A percentile compares a stretch with the other conserved stretches of the same genome.
Conservation (phyloP, 1,140 invertebrate genomes). For the Tetramorium simillimum region DNA sequence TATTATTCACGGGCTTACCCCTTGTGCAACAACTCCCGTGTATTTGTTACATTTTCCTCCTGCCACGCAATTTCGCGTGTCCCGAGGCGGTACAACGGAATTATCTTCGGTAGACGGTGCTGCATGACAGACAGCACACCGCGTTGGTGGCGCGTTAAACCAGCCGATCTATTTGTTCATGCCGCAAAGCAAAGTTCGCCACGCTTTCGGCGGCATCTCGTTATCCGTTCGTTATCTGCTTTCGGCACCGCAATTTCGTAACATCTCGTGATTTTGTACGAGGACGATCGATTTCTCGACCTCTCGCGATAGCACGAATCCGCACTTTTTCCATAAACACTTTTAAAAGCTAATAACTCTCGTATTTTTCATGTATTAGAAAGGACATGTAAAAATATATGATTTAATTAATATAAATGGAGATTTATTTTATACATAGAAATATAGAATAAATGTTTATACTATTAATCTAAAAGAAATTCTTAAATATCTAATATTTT, state of each 20-base stretch:
- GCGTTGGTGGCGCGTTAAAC: conserved; percentile 33
- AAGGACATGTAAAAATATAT: too few species aligned
- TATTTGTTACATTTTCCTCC: conserved; percentile 10
- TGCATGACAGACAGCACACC: conserved; percentile 11
- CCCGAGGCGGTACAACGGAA: conserved; percentile 25
- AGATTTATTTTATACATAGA: neutral
- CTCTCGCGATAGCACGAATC: neutral
- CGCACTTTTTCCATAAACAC: neutral
- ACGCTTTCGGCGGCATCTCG: conserved; percentile 26
- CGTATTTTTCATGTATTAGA: too few species aligned
- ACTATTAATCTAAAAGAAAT: neutral
- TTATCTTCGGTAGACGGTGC: conserved; percentile 20
- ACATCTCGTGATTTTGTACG: neutral
- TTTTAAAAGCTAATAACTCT: neutral
- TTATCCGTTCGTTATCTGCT: conserved; percentile 28
- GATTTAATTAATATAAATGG: too few species aligned
- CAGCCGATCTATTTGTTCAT: conserved; percentile 26
- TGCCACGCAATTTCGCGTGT: conserved; percentile 36
- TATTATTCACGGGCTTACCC: conserved; percentile 21
- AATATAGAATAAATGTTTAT: neutral
- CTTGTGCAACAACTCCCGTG: conserved; percentile 2
- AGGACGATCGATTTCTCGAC: neutral
- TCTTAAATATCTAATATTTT: neutral
- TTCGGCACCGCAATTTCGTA: conserved; percentile 36
- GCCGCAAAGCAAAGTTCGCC: conserved; percentile 28